Evolutionary conservation across 2,797 vertebrate genomes (phyloP).

Genomic region (Girardinus metallicus): DNA sequence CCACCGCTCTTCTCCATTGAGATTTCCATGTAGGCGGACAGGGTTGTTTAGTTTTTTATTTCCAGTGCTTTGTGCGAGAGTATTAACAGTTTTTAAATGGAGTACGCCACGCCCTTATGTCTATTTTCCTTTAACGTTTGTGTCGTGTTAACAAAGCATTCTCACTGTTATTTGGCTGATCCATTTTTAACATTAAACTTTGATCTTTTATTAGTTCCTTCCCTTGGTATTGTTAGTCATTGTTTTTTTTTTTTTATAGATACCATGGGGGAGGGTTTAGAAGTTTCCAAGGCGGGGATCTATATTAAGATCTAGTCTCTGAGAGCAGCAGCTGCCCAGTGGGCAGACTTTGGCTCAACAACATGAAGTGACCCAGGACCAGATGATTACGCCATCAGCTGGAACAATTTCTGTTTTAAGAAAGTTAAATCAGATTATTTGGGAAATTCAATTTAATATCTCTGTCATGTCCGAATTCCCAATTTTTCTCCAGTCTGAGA

Average conservation of each 20-base stretch:
- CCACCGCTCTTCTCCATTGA: neutral
- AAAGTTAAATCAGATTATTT: neutral
- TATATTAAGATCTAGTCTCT: slow-evolving; percentile 74
- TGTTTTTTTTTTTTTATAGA: neutral
- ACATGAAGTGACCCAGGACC: slow-evolving; percentile 19
- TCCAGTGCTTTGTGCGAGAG: neutral
- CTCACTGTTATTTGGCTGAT: neutral
- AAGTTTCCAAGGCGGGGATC: slow-evolving; percentile 28
- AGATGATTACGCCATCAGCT: slow-evolving; percentile 16
- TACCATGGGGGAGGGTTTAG: slow-evolving; percentile 39
- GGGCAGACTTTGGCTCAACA: slow-evolving; percentile 52
- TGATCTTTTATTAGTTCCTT: slow-evolving; percentile 8
- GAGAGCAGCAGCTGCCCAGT: slow-evolving; percentile 69
- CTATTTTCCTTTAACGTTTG: neutral
- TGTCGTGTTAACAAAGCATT: neutral
- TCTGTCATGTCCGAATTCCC: neutral
- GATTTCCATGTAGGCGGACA: neutral
- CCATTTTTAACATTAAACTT: neutral
- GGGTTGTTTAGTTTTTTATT: neutral
- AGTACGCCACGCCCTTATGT: neutral
- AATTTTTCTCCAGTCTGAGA: neutral
- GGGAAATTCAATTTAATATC: neutral
- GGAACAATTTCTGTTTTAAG: neutral
- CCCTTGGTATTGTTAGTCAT: neutral
- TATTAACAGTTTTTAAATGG: neutral